A percentile compares a stretch with the other conserved stretches of the same genome.
Evolutionary conservation across 2,113 vertebrate species (phyloP).

Genomic region (Embiotoca jacksoni): DNA sequence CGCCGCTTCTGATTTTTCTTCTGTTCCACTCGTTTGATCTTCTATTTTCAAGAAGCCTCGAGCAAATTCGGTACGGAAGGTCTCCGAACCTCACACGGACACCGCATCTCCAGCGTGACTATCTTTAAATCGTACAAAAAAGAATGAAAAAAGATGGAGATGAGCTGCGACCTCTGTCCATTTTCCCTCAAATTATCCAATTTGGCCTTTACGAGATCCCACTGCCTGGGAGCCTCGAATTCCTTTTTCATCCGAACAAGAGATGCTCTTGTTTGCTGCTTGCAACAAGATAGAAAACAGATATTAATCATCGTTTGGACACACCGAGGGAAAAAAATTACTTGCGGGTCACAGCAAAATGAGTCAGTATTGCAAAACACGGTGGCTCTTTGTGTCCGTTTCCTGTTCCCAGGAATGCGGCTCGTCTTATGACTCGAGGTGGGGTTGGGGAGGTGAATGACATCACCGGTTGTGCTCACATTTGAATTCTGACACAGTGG

Average conservation of each 20-base stretch:
- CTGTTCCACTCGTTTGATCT: no score
- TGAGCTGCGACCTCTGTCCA: slow-evolving; percentile 89
- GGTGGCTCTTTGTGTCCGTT: slow-evolving; percentile 90
- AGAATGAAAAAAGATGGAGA: slow-evolving; percentile 60
- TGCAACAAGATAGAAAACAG: slow-evolving; percentile 91
- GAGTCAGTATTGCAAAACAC: slow-evolving; percentile 91
- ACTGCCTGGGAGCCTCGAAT: slow-evolving; percentile 87
- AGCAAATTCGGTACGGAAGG: no score
- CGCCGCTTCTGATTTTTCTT: no score
- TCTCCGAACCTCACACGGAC: slow-evolving; percentile 9
- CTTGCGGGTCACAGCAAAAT: slow-evolving; percentile 90
- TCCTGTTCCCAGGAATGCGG: slow-evolving; percentile 92
- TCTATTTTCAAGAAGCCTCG: no score
- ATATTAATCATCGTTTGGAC: slow-evolving; percentile 98
- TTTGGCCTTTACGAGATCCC: slow-evolving; percentile 91
- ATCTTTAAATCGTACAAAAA: slow-evolving; percentile 47
- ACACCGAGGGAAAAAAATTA: slow-evolving; percentile 81
- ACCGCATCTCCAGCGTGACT: slow-evolving; percentile 50
- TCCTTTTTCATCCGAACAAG: slow-evolving; percentile 90
- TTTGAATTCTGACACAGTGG: slow-evolving; percentile 95
- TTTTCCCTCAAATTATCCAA: slow-evolving; percentile 92
- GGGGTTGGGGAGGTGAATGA: slow-evolving; percentile 86
- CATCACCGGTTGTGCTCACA: slow-evolving; percentile 92
- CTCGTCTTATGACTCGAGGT: slow-evolving; percentile 92
- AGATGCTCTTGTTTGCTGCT: slow-evolving; percentile 91